Base-by-base conservation (phyloP, 2,113 vertebrate genomes). In the Artemisiospiza belli region DNA sequence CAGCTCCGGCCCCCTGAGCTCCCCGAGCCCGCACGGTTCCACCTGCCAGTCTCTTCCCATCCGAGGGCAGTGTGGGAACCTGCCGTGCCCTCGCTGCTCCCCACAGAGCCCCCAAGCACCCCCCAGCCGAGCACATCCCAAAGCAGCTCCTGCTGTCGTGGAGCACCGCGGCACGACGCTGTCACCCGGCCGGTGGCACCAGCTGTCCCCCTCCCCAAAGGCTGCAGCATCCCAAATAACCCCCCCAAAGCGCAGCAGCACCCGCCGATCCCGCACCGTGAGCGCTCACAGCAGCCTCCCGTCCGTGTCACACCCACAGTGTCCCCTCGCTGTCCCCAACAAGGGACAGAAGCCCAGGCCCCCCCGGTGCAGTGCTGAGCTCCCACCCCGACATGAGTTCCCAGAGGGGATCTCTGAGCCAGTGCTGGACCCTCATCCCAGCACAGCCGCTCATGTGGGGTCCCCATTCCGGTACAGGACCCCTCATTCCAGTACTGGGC, bases 291-390 rank as follows among this genome's bases (percentile, higher is more conserved):
- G 11, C 87, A 41, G 52, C n/a, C 9, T 49, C 51, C 12, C 0
- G 0, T 2, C 16, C 2, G 0, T 0, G 2, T 25, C 76, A 49
- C 73, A 41, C 6, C 11, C 39, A 6, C 41, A 3, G 3, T 1
- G 61, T 44, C 59, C 49, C 58, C 33, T 10, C 18, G 3, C 2
- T 4, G 10, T 62, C 57, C 81, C 44, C 57, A 19, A 0, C 12
- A 9, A 4, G 58, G 31, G n/a, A 54, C 66, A 39, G 6, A 28
- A 55, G 30, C 46, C 55, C 27, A 2, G 24, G 7, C 31, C 24
- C 15, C 55, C 55, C 2, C 17, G 15, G 55, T 2, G 10, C 4
- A 11, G 67, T 44, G 22, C 39, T 2, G 43, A 22, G 41, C 27
- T 51, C 17, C 35, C 72, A 51, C 5, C 44, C 49, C 2, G 35